Evolutionary conservation across 2,888 invertebrate species (phyloP).

Genomic region (Acronicta alni): DNA sequence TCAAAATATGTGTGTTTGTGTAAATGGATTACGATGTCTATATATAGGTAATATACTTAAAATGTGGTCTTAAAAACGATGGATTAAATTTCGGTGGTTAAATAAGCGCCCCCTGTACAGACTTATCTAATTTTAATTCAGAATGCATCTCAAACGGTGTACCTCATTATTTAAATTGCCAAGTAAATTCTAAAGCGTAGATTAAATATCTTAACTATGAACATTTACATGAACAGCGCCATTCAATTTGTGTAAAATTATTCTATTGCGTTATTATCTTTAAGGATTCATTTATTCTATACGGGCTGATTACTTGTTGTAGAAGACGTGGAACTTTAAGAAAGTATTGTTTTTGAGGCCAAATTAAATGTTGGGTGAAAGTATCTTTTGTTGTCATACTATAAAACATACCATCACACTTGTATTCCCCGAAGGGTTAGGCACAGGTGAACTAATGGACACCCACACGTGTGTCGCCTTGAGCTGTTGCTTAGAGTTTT

Average conservation of each 20-base stretch:
- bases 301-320: slow-evolving; percentile 32
- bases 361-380: slow-evolving; percentile 6
- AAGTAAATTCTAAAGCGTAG: slow-evolving; percentile 48
- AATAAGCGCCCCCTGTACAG: neutral
- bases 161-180: slow-evolving; percentile 55
- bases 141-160: slow-evolving; percentile 28
- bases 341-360: neutral
- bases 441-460: no score
- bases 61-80: neutral
- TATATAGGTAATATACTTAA: no score
- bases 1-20: no score
- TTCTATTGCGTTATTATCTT: slow-evolving; percentile 38
- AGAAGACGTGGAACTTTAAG: slow-evolving; percentile 20
- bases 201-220: slow-evolving; percentile 49
- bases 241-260: slow-evolving; percentile 55
- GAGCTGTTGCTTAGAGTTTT: no score
- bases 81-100: neutral
- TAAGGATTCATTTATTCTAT: slow-evolving; percentile 54
- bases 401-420: no score
- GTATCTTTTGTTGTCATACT: slow-evolving; percentile 19
- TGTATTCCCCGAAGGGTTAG: no score
- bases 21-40: no score
- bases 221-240: slow-evolving; percentile 52
- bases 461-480: no score
- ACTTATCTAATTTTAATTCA: slow-evolving; percentile 19